Evolutionary conservation across 1,140 invertebrate species (phyloP).

Genomic region (Triops longicaudatus): DNA sequence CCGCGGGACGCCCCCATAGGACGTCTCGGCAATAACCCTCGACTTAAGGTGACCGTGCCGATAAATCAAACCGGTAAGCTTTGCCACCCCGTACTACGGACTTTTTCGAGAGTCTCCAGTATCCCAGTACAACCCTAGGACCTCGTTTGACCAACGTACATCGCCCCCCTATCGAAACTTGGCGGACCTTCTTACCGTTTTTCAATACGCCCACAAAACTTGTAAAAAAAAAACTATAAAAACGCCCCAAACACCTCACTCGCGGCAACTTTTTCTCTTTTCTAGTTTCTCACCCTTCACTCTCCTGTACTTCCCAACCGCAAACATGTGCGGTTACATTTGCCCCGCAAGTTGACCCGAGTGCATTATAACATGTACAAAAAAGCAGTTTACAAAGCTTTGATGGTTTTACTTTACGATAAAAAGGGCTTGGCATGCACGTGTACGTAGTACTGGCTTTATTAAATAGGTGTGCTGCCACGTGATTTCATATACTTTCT

Average conservation of each 20-base stretch:
- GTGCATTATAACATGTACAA: too few species aligned
- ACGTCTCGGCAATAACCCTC: conserved; percentile 1
- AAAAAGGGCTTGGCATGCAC: too few species aligned
- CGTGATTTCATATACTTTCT: too few species aligned
- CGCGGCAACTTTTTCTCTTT: not conserved
- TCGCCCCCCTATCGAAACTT: not conserved
- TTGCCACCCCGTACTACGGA: not conserved
- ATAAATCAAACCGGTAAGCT: not conserved
- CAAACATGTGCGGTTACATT: too few species aligned
- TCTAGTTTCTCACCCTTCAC: too few species aligned
- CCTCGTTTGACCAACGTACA: not conserved
- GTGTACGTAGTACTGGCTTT: too few species aligned
- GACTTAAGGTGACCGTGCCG: not conserved
- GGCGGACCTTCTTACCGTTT: not conserved
- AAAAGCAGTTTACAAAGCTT: too few species aligned
- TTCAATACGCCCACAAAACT: not conserved
- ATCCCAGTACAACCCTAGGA: not conserved
- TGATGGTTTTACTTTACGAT: too few species aligned
- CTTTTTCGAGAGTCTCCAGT: not conserved
- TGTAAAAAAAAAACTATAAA: not conserved
- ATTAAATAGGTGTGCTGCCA: too few species aligned
- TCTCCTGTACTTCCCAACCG: too few species aligned
- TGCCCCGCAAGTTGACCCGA: too few species aligned
- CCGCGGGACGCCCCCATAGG: not conserved
- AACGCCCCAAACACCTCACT: not conserved